phyloP scores from a whole-genome alignment of 2,888 invertebrate species.

The Tipula lateralis region DNA sequence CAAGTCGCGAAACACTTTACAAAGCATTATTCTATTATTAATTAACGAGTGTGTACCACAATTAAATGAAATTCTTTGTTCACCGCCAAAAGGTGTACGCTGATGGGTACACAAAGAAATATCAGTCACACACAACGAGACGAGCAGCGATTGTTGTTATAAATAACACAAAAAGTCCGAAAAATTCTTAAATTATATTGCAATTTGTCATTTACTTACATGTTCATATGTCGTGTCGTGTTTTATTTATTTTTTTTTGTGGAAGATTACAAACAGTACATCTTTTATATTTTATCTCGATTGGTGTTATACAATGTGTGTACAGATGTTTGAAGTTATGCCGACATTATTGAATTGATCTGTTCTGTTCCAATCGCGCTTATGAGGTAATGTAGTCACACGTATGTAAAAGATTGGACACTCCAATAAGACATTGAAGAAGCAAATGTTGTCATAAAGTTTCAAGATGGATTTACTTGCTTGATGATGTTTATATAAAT shows the following conservation, averaged over 20 bases:
- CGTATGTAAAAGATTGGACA: too few relatives aligned
- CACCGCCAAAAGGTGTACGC: background rate
- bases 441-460: too few relatives aligned
- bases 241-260: background rate
- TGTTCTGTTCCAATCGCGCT: too few relatives aligned
- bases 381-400: too few relatives aligned
- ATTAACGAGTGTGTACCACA: background rate
- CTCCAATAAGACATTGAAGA: too few relatives aligned
- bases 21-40: background rate
- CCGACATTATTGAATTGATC: too few relatives aligned
- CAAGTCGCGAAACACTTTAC: background rate
- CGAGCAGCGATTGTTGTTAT: background rate
- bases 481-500: too few relatives aligned
- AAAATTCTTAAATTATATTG: background rate
- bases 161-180: constrained; percentile 2
- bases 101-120: background rate
- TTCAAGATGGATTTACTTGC: too few relatives aligned
- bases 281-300: background rate
- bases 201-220: background rate
- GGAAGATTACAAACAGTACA: background rate
- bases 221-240: background rate
- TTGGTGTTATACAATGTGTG: too few relatives aligned
- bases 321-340: too few relatives aligned
- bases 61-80: background rate
- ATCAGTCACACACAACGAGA: background rate